Evolutionary conservation across 1,140 invertebrate species (phyloP), one percentile per base, ranked within the genome.

Genomic region (Pachypeltis micranthus): DNA sequence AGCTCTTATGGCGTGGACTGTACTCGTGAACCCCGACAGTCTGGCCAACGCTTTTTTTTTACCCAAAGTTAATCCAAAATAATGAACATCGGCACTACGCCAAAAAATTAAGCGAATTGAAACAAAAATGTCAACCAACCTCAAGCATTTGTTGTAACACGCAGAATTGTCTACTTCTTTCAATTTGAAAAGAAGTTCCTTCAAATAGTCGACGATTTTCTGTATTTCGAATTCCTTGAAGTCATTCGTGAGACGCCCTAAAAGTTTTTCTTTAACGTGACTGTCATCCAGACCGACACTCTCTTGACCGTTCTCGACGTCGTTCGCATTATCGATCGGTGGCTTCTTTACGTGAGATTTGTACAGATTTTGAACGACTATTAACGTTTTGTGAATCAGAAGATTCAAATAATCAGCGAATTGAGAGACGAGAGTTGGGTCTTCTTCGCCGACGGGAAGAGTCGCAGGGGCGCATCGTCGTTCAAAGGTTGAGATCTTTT

Each of bases 321-420:
- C 70, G 27, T 75, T 72, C 25, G 74, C 67, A 39, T 73, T 72
- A 58, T 75, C 72, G 12, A 19, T 59, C 24, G 1, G 23, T 44
- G 25, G 44, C 7, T 21, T 61, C 44, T 58, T 19, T 24, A 21
- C 55, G 57, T 82, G 80, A 65, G 82, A 81, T 71, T 89, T 88
- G 67, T 83, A 85, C 39, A 87, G 74, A 54, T 83, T 81, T 70
- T 90, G 85, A 62, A 90, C 78, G 0, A 79, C 74, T 4, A 86
- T 64, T 1, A 88, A 72, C 68, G 86, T 77, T 34, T 74, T 77
- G 57, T 68, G 66, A 4, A 67, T 28, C 16, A 27, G 68, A 63
- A 24, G 39, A 47, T 55, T 67, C 57, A 51, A 44, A 25, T 51
- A 31, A 28, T 66, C 72, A 4, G 47, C 12, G 23, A 51, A 51